Evolutionary conservation across 1,140 invertebrate genomes (phyloP).

Genomic region (Manduca sexta): DNA sequence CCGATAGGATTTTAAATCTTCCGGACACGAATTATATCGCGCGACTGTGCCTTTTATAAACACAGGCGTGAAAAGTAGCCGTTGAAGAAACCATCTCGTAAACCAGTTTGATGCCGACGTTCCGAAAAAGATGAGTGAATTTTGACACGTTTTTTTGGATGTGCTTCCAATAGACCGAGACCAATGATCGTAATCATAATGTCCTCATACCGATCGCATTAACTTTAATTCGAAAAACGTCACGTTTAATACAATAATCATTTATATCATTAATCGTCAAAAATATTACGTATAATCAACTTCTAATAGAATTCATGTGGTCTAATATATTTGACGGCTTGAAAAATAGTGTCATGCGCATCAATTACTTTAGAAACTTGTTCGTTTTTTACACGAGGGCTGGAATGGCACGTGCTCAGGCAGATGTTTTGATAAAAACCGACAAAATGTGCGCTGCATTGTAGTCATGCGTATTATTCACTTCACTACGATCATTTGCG

Average conservation of each 20-base stretch:
- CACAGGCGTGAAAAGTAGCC: conserved; percentile 25
- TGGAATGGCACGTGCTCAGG: conserved; percentile 18
- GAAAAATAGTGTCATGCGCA: conserved; percentile 11
- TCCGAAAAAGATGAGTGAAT: neutral
- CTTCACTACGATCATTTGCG: conserved; percentile 29
- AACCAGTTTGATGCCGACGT: conserved; percentile 1
- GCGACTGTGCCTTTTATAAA: conserved; percentile 32
- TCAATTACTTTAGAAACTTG: neutral
- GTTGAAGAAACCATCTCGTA: conserved; percentile 26
- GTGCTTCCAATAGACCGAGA: conserved; percentile 13
- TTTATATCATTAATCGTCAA: conserved; percentile 27
- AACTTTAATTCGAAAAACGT: conserved; percentile 23
- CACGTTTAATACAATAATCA: conserved; percentile 17
- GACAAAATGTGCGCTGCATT: conserved; percentile 29
- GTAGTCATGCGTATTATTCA: conserved; percentile 34
- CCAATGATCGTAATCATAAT: conserved; percentile 14
- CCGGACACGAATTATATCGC: conserved; percentile 10
- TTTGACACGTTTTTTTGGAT: conserved; percentile 10
- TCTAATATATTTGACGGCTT: conserved; percentile 18
- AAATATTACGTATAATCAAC: conserved; percentile 31
- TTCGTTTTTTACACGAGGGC: conserved; percentile 5
- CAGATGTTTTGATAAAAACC: conserved; percentile 49
- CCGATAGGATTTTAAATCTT: conserved; percentile 18
- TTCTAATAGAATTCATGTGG: conserved; percentile 26
- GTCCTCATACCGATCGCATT: conserved; percentile 26